Percentiles rank a stretch among this genome's conserved stretches.
phyloP scores from a whole-genome alignment of 2,797 vertebrate species.

The Neomorphus geoffroyi region DNA sequence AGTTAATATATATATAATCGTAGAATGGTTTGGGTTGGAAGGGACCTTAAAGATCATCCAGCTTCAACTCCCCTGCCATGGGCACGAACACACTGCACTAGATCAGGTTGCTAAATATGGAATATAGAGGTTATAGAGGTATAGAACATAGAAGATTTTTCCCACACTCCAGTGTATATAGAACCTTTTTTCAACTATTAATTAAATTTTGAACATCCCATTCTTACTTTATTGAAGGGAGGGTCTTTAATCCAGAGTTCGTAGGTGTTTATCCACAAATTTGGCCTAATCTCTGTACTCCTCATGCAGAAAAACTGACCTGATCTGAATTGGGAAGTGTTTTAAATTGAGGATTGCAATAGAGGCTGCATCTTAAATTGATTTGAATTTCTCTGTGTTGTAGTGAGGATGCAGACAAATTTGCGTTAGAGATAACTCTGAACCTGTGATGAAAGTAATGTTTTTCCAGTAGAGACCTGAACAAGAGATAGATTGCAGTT shows the following conservation, averaged over 20 bases:
- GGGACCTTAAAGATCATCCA: no score
- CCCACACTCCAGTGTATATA: not conserved
- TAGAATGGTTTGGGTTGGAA: no score
- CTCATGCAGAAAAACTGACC: not conserved
- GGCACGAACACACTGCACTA: no score
- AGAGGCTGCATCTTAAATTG: not conserved
- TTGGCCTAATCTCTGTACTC: not conserved
- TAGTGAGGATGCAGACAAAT: not conserved
- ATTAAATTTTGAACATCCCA: not conserved
- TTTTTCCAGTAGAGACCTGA: not conserved
- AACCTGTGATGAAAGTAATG: not conserved
- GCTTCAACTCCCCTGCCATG: no score
- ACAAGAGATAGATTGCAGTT: not conserved
- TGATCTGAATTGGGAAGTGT: not conserved
- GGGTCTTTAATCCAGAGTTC: not conserved
- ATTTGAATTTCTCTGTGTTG: rapidly evolving
- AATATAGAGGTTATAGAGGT: no score
- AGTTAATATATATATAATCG: not conserved
- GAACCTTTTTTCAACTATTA: not conserved
- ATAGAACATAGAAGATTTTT: not conserved
- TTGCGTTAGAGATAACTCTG: not conserved
- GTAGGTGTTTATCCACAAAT: not conserved
- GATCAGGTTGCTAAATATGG: no score
- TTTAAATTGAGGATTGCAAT: not conserved
- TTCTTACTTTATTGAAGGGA: not conserved